Conservation (phyloP, 2,888 invertebrate genomes). For the Melangyna quadrimaculata region DNA sequence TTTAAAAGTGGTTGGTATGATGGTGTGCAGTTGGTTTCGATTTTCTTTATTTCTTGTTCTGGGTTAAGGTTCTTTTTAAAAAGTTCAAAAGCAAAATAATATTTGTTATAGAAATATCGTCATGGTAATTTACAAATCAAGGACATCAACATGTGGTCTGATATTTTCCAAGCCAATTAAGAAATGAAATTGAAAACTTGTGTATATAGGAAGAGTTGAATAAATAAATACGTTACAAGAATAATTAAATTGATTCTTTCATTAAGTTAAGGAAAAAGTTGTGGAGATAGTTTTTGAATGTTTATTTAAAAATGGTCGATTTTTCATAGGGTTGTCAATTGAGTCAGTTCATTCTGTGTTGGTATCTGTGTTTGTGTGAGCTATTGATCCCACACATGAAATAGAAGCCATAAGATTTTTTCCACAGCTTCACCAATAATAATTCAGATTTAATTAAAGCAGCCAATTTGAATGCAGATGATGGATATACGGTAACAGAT, state of each 20-base stretch:
- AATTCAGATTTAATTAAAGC: too few relatives aligned
- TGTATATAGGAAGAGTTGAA: neutral
- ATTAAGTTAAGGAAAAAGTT: too few relatives aligned
- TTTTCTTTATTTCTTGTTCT: neutral
- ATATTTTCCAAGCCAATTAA: neutral
- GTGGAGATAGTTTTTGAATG: too few relatives aligned
- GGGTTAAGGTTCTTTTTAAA: neutral
- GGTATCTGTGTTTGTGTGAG: too few relatives aligned
- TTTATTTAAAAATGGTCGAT: too few relatives aligned
- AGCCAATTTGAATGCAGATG: too few relatives aligned
- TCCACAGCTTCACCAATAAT: too few relatives aligned
- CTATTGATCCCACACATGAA: too few relatives aligned
- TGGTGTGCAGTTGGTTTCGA: neutral
- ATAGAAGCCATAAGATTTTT: too few relatives aligned
- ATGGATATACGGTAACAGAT: too few relatives aligned
- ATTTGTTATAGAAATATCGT: neutral
- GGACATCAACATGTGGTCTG: conserved; percentile 8
- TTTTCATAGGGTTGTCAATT: too few relatives aligned
- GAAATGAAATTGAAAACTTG: neutral
- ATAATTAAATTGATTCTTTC: neutral
- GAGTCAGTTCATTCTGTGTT: too few relatives aligned
- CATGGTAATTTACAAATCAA: neutral
- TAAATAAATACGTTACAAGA: neutral
- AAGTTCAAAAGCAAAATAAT: neutral
- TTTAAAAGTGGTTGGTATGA: neutral